These are phyloP conservation scores for Callyntrura guangdongensis DNA, from an alignment of 2,888 invertebrate genomes.

Conservation along the genomic window DNA sequence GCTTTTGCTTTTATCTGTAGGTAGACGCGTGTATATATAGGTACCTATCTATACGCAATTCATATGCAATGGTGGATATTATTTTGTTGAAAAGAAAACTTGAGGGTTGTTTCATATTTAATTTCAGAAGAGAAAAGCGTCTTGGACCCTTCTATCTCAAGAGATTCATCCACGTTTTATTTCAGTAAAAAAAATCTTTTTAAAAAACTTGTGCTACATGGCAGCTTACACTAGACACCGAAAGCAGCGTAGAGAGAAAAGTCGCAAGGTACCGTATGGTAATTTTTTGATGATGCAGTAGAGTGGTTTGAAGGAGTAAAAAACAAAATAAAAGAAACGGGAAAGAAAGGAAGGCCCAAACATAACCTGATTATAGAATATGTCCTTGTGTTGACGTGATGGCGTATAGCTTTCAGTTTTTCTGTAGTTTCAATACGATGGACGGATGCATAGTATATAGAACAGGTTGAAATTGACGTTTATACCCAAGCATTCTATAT, in stretches of 20 bases:
- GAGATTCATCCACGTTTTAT: slow-evolving; percentile 63
- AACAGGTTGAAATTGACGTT: too few species aligned
- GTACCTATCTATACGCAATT: background rate
- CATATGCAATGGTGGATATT: slow-evolving; percentile 10
- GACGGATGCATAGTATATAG: too few species aligned
- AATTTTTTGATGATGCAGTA: slow-evolving; percentile 23
- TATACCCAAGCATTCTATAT: background rate
- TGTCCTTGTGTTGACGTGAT: slow-evolving; percentile 51
- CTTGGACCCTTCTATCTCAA: slow-evolving; percentile 51
- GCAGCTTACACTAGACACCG: slow-evolving; percentile 16
- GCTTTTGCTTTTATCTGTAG: slow-evolving; percentile 28
- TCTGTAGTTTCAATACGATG: background rate
- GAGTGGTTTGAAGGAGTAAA: background rate
- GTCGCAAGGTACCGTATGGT: background rate
- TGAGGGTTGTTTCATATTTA: slow-evolving; percentile 70
- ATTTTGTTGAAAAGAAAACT: slow-evolving; percentile 56
- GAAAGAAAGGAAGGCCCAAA: background rate
- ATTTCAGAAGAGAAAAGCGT: slow-evolving; percentile 67
- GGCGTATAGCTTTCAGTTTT: slow-evolving; percentile 26
- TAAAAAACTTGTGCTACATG: slow-evolving; percentile 49
- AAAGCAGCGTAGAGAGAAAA: background rate
- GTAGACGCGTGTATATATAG: background rate
- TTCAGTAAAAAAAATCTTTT: slow-evolving; percentile 60
- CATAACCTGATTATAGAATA: slow-evolving; percentile 51
- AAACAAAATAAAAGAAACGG: background rate